These are phyloP conservation scores for Tachycineta bicolor DNA, from an alignment of 2,113 vertebrate species.

Conservation along the genomic window DNA sequence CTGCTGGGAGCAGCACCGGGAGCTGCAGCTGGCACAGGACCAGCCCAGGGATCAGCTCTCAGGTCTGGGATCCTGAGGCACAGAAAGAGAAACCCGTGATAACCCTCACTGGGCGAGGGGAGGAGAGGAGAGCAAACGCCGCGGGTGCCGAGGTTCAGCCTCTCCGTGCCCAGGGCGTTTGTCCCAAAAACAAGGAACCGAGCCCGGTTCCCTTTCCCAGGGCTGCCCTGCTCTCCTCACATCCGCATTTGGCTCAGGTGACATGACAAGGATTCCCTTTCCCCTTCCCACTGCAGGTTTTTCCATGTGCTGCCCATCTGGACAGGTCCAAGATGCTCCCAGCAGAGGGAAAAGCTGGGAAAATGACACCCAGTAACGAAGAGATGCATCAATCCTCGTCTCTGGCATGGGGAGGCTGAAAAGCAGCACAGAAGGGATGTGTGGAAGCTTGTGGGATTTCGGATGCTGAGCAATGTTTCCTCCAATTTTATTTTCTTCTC, in stretches of 20 bases:
- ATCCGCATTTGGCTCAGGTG: neutral
- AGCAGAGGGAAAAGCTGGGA: neutral
- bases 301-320: neutral
- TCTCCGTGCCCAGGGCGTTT: neutral
- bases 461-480: neutral
- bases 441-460: neutral
- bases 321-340: neutral
- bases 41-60: neutral
- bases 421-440: neutral
- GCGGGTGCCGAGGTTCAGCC: neutral
- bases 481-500: neutral
- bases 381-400: neutral
- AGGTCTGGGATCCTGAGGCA: neutral
- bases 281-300: neutral
- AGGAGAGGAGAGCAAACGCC: no score
- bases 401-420: neutral
- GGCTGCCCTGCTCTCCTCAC: neutral
- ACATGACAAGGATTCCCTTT: neutral
- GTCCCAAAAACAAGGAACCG: fast-evolving
- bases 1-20: fast-evolving
- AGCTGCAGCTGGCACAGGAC: fast-evolving
- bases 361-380: neutral
- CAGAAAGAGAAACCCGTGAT: neutral
- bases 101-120: neutral
- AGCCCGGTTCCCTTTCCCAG: neutral